These are phyloP conservation scores for Neodiprion virginianus DNA, from an alignment of 1,140 invertebrate species.

Conservation along the genomic window DNA sequence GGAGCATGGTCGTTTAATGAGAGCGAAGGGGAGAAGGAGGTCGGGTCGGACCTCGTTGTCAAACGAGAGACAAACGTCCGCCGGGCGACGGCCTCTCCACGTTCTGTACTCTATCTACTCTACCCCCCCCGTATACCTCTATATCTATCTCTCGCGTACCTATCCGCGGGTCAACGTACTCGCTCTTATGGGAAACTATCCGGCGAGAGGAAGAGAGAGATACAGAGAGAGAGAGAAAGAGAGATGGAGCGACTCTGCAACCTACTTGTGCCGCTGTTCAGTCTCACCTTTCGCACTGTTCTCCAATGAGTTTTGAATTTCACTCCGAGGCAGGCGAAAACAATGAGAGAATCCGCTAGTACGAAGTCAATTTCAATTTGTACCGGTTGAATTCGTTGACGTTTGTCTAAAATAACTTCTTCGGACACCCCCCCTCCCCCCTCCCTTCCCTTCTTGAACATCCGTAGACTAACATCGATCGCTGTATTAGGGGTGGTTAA, in stretches of 20 bases:
- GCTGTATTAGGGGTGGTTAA: no score
- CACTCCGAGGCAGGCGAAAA: slow-evolving; percentile 11
- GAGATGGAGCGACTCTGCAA: slow-evolving; percentile 10
- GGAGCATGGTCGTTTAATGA: no score
- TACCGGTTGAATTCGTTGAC: neutral
- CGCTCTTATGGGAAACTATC: slow-evolving; percentile 4
- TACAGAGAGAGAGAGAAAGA: slow-evolving; percentile 18
- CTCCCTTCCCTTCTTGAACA: no score
- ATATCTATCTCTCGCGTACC: slow-evolving; percentile 12
- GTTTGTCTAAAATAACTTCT: neutral
- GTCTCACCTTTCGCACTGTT: slow-evolving; percentile 10
- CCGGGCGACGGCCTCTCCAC: slow-evolving; percentile 36
- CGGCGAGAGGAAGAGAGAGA: slow-evolving; percentile 8
- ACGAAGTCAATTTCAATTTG: neutral
- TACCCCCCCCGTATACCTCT: slow-evolving; percentile 11
- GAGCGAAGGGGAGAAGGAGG: neutral
- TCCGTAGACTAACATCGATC: no score
- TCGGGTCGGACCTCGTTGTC: slow-evolving; percentile 10
- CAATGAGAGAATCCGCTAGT: slow-evolving; percentile 8
- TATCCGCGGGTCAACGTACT: slow-evolving; percentile 3
- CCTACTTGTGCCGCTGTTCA: slow-evolving; percentile 5
- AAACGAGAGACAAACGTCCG: slow-evolving; percentile 32
- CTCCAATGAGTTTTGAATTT: neutral
- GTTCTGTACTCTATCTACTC: slow-evolving; percentile 29
- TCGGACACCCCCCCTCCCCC: neutral